These are phyloP conservation scores for Tipula unca DNA, from an alignment of 2,888 invertebrate genomes.

Conservation along the genomic window DNA sequence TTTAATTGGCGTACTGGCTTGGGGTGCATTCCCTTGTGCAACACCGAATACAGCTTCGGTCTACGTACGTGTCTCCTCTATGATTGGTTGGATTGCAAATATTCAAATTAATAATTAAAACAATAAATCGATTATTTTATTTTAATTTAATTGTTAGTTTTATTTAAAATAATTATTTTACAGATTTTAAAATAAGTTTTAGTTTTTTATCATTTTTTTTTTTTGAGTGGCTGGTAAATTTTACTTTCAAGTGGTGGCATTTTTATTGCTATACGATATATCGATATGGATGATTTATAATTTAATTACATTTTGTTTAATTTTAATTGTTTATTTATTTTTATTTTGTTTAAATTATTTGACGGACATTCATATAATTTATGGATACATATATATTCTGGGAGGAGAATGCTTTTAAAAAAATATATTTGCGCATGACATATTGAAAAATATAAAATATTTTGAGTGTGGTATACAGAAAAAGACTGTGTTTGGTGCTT, in stretches of 20 bases:
- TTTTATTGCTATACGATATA: background rate
- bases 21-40: slow-evolving; percentile 43
- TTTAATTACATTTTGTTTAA: background rate
- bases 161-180: background rate
- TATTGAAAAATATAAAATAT: background rate
- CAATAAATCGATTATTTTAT: background rate
- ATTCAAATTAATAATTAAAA: background rate
- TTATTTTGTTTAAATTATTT: background rate
- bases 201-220: background rate
- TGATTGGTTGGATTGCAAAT: slow-evolving; percentile 26
- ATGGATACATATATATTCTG: background rate
- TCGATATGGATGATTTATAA: background rate
- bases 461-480: background rate
- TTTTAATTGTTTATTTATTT: background rate
- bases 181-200: background rate
- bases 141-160: background rate
- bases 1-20: slow-evolving; percentile 44
- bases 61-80: slow-evolving; percentile 37
- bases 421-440: background rate
- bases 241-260: background rate
- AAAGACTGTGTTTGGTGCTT: background rate
- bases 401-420: background rate
- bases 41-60: slow-evolving; percentile 37
- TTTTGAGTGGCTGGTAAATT: background rate
- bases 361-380: background rate